Evolutionary conservation across 1,140 invertebrate genomes (phyloP).

Genomic region (Camponotus vicinus): DNA sequence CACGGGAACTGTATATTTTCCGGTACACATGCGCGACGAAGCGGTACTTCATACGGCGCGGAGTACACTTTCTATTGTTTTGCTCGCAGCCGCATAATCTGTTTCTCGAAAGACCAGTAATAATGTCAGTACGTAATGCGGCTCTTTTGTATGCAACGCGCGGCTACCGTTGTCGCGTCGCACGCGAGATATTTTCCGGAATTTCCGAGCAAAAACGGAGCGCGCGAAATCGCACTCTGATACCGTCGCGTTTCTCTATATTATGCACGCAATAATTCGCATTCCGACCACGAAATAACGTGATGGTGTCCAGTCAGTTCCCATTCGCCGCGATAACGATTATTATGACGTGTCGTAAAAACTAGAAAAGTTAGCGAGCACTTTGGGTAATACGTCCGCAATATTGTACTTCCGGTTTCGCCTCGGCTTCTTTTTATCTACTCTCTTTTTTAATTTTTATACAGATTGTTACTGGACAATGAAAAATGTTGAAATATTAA

Average conservation of each 20-base stretch:
- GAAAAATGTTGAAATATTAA: neutral
- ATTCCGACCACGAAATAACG: constrained; percentile 38
- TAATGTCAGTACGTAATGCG: constrained; percentile 56
- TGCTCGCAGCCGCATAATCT: constrained; percentile 42
- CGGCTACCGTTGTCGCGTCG: constrained; percentile 3
- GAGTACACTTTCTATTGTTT: constrained; percentile 46
- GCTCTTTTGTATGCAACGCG: constrained; percentile 44
- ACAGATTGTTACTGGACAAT: neutral
- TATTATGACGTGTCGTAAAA: constrained; percentile 43
- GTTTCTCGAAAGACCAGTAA: constrained; percentile 48
- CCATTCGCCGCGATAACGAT: constrained; percentile 35
- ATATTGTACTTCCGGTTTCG: neutral
- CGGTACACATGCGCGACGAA: constrained; percentile 5
- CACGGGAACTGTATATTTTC: constrained; percentile 52
- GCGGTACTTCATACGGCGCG: constrained; percentile 21
- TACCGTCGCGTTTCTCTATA: constrained; percentile 24
- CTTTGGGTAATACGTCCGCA: neutral
- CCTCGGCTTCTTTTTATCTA: neutral
- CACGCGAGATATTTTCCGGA: constrained; percentile 61
- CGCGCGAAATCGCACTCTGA: constrained; percentile 34
- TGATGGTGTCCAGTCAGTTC: constrained; percentile 50
- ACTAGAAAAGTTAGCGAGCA: constrained; percentile 13
- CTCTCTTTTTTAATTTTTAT: neutral
- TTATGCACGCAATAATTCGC: constrained; percentile 56
- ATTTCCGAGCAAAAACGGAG: constrained; percentile 32